Base-by-base conservation (phyloP, 2,888 invertebrate genomes). In the Lasius platythorax region DNA sequence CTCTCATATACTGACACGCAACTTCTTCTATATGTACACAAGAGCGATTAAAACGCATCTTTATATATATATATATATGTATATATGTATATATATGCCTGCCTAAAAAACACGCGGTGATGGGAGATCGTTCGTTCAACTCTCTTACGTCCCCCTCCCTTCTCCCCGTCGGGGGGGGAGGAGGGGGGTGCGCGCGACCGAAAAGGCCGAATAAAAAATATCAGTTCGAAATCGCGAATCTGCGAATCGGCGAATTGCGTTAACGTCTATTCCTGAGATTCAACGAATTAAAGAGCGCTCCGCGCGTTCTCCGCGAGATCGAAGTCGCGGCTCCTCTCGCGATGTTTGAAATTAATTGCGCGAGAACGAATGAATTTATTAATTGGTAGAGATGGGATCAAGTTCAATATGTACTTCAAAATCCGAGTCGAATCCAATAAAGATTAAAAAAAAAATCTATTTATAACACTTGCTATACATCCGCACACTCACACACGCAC, bases 181-280 rank as follows among this genome's bases (percentile, higher is more conserved):
- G 23, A 4, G 3, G 56, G 8, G 56, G 61, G 61, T 61, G 53
- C 53, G 53, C 53, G 53, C 53, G 53, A 53, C 15, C 67, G 75
- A 68, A 37, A 76, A 68, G 82, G 46, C 28, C 64, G 82, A 40
- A 67, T 67, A 79, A 79, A 79, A 78, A 79, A 78, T 74, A 67
- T 83, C 67, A 40, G 33, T 58, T 78, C 79, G 73, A 72, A 37
- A 79, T 61, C 74, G 74, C 74, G 79, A 56, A 23, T 67, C 43
- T 46, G 33, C 68, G 76, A 53, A 53, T 72, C 78, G 72, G 78
- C 78, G 78, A 78, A 76, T 23, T 76, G 75, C 37, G 78, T 72
- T 70, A 78, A 78, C 73, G 73, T 78, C 78, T 78, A 78, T 78
- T 78, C 78, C 78, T 78, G 78, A 78, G 78, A 70, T 78, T 56